These are phyloP conservation scores for Melitaea cinxia DNA, from an alignment of 1,140 invertebrate species.

Conservation along the genomic window DNA sequence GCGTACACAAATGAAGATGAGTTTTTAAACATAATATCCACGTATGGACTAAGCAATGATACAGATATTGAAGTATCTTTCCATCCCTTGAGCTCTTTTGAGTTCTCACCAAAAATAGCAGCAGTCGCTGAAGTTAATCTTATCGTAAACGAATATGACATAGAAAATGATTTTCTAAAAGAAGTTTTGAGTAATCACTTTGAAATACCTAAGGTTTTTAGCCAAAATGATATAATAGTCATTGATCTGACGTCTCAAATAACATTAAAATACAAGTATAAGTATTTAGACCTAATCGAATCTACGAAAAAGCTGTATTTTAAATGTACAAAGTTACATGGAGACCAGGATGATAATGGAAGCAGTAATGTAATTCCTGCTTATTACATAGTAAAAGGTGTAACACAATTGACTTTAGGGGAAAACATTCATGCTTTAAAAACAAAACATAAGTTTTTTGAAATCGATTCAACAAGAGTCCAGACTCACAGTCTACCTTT, in stretches of 20 bases:
- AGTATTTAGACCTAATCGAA: constrained; percentile 73
- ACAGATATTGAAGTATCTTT: constrained; percentile 54
- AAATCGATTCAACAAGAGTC: constrained; percentile 26
- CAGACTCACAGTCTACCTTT: constrained; percentile 39
- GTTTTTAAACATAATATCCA: constrained; percentile 56
- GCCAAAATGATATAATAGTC: constrained; percentile 69
- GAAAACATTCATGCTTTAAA: constrained; percentile 68
- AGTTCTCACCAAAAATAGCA: constrained; percentile 69
- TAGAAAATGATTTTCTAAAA: constrained; percentile 74
- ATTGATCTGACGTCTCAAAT: constrained; percentile 66
- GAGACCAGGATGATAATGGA: constrained; percentile 32
- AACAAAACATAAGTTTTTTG: constrained; percentile 63
- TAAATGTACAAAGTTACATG: constrained; percentile 66
- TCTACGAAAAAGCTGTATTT: constrained; percentile 64
- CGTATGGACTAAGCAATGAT: constrained; percentile 50
- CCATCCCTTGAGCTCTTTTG: constrained; percentile 62
- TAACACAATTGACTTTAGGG: constrained; percentile 72
- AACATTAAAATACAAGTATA: constrained; percentile 69
- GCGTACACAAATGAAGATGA: constrained; percentile 65
- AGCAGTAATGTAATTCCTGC: constrained; percentile 49
- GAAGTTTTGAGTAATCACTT: constrained; percentile 74
- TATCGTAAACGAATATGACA: constrained; percentile 41
- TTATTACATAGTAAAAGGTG: constrained; percentile 73
- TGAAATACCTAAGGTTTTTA: constrained; percentile 71
- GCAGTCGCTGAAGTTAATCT: constrained; percentile 62